These are phyloP conservation scores for Bambusicola thoracicus DNA, from an alignment of 2,113 vertebrate species.

Conservation along the genomic window DNA sequence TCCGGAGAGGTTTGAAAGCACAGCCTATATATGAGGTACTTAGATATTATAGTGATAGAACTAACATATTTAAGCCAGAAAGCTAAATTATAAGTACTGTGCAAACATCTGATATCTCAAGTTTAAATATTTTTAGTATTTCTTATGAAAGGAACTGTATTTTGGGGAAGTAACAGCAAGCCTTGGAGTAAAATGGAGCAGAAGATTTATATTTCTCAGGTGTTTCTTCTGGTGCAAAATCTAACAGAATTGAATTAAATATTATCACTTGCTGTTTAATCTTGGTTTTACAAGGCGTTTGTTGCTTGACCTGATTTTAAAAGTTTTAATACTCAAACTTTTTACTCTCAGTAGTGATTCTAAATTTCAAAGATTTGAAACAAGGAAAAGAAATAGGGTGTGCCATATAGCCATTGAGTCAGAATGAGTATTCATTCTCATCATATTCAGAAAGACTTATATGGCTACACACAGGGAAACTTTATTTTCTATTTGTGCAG, in stretches of 20 bases:
- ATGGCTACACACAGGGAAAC: slow-evolving; percentile 18
- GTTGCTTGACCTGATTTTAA: slow-evolving; percentile 63
- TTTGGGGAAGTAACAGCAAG: neutral
- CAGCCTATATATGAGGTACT: neutral
- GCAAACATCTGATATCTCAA: neutral
- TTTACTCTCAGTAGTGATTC: slow-evolving; percentile 35
- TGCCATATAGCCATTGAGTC: neutral
- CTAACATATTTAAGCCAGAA: neutral
- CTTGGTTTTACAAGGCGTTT: slow-evolving; percentile 64
- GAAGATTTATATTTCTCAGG: neutral
- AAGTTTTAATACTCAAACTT: slow-evolving; percentile 58
- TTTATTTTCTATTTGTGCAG: slow-evolving; percentile 26
- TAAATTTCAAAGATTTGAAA: slow-evolving; percentile 28
- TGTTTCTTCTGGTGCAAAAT: slow-evolving; percentile 38
- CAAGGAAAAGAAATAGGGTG: neutral
- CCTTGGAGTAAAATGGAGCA: neutral
- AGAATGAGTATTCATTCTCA: slow-evolving; percentile 3
- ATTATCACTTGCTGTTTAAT: slow-evolving; percentile 67
- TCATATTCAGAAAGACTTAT: slow-evolving; percentile 33
- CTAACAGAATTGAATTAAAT: slow-evolving; percentile 66
- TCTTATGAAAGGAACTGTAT: neutral
- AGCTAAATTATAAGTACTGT: neutral
- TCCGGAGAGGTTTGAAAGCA: neutral
- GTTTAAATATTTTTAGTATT: neutral
- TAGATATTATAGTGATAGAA: neutral